A percentile compares a stretch with the other conserved stretches of the same genome.
These are phyloP conservation scores for Oncorhynchus nerka DNA, from an alignment of 2,113 vertebrate species.

Conservation along the genomic window DNA sequence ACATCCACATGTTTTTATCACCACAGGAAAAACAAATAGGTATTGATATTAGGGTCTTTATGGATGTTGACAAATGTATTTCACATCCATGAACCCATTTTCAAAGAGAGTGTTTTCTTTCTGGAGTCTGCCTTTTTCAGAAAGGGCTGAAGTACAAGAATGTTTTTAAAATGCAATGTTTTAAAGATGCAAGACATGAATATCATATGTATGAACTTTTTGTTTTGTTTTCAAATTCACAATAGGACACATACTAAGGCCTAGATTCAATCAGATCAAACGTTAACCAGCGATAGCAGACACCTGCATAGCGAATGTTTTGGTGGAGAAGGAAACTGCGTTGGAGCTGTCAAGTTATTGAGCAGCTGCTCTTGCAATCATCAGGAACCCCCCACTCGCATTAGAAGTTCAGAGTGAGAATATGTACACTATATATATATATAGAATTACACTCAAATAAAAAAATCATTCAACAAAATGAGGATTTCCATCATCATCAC, in stretches of 20 bases:
- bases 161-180: constrained; percentile 67
- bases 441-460: too few relatives aligned
- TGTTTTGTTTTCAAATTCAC: constrained; percentile 53
- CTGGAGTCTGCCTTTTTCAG: constrained; percentile 61
- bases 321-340: too few relatives aligned
- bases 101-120: constrained; percentile 35
- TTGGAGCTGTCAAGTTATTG: too few relatives aligned
- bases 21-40: constrained; percentile 22
- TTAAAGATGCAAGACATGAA: constrained; percentile 61
- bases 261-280: too few relatives aligned
- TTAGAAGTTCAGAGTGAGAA: too few relatives aligned
- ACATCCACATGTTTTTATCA: constrained; percentile 61
- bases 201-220: constrained; percentile 57
- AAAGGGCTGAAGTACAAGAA: constrained; percentile 70
- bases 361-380: too few relatives aligned
- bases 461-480: too few relatives aligned
- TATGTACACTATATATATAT: too few relatives aligned
- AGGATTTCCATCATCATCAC: too few relatives aligned
- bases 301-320: too few relatives aligned
- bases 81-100: constrained; percentile 47
- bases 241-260: constrained; percentile 21
- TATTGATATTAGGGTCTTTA: constrained; percentile 49
- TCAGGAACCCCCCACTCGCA: too few relatives aligned
- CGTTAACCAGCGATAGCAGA: too few relatives aligned
- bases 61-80: constrained; percentile 56